These are phyloP conservation scores for Anticlea derivata DNA, from an alignment of 2,888 invertebrate genomes.

Conservation along the genomic window DNA sequence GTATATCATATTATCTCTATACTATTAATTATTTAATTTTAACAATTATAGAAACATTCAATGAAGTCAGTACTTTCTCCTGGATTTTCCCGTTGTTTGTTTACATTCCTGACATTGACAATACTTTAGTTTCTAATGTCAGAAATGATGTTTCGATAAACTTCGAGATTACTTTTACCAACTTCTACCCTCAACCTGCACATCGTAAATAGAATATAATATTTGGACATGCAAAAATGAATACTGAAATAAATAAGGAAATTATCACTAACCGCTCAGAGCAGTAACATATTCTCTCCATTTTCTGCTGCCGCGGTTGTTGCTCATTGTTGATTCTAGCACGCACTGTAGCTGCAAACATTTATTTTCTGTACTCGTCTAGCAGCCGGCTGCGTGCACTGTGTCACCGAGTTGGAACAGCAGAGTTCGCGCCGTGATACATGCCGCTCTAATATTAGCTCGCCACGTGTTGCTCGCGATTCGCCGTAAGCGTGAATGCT, in stretches of 20 bases:
- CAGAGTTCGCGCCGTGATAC: constrained; percentile 40
- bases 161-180: too few species aligned
- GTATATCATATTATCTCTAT: too few species aligned
- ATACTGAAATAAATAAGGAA: constrained; percentile 41
- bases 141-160: too few species aligned
- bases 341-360: constrained; percentile 66
- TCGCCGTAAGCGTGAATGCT: constrained; percentile 71
- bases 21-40: too few species aligned
- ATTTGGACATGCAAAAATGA: constrained; percentile 3
- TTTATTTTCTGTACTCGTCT: constrained; percentile 58
- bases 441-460: constrained; percentile 68
- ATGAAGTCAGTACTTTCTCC: too few species aligned
- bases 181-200: too few species aligned
- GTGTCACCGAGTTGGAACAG: constrained; percentile 44
- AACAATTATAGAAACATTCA: too few species aligned
- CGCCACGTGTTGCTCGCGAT: constrained; percentile 73
- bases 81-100: too few species aligned
- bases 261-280: constrained; percentile 73
- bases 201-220: too few species aligned
- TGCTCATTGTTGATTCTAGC: constrained; percentile 66
- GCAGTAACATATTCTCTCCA: constrained; percentile 80
- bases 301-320: constrained; percentile 67
- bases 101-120: too few species aligned
- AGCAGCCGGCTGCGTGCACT: constrained; percentile 49
- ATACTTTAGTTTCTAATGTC: too few species aligned